Base-by-base conservation (phyloP, 1,140 invertebrate species). In the Chymomyza costata region DNA sequence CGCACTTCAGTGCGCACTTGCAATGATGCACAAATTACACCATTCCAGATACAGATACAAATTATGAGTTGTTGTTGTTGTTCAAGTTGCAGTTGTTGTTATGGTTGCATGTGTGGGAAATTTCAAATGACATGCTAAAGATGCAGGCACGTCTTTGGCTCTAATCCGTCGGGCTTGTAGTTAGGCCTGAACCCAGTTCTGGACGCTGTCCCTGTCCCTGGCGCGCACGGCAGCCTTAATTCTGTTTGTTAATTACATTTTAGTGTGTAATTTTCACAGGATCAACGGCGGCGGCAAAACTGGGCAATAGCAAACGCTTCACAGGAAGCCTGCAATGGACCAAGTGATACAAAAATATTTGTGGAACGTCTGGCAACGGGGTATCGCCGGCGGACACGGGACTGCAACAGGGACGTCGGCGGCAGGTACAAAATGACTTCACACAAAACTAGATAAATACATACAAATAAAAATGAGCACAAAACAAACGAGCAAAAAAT, bases 181-280 rank as follows among this genome's bases (percentile, higher is more conserved):
- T n/a, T n/a, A n/a, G n/a, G n/a, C n/a, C n/a, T n/a, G n/a, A n/a
- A n/a, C n/a, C n/a, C n/a, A n/a, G n/a, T n/a, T n/a, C n/a, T n/a
- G n/a, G n/a, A n/a, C n/a, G n/a, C n/a, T n/a, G n/a, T n/a, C n/a
- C n/a, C n/a, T n/a, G n/a, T n/a, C n/a, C n/a, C n/a, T n/a, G n/a
- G n/a, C n/a, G n/a, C n/a, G n/a, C n/a, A 78, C 66, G 45, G 71
- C 71, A 78, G 73, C 71, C 73, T 78, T 73, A 78, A 57, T 78
- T 70, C 71, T 78, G 71, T 78, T 76, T 76, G 71, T 76, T 76
- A 76, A 76, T 76, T 76, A 62, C 71, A 66, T 57, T 71, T 70
- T 61, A 63, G 69, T 76, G 62, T 71, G 66, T 71, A 71, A 65
- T 78, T 78, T 71, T 78, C 71, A 71, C 71, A 71, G 71, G 71